Conservation (phyloP, 2,888 invertebrate species). For the Cheilosia vernalis region DNA sequence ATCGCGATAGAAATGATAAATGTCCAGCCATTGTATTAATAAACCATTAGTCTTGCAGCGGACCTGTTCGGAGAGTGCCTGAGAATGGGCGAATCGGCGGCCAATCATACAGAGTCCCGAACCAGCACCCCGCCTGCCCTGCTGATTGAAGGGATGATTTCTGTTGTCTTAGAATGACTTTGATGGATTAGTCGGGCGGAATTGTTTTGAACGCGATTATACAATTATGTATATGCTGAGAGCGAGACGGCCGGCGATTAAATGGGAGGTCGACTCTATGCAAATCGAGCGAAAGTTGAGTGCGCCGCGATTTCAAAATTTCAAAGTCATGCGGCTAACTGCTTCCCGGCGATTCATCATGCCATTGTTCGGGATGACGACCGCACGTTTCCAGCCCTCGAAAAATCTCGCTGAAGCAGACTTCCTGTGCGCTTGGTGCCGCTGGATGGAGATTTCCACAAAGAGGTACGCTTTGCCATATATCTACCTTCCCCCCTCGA, state of each 20-base stretch:
- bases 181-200: slow-evolving; percentile 69
- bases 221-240: not conserved
- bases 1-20: slow-evolving; percentile 74
- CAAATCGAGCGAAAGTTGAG: slow-evolving; percentile 62
- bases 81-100: slow-evolving; percentile 42
- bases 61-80: not conserved
- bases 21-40: slow-evolving; percentile 74
- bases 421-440: slow-evolving; percentile 35
- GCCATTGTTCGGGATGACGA: slow-evolving; percentile 43
- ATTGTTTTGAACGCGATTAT: slow-evolving; percentile 25
- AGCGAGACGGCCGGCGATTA: slow-evolving; percentile 11
- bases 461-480: slow-evolving; percentile 13
- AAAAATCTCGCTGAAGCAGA: slow-evolving; percentile 42
- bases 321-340: slow-evolving; percentile 41
- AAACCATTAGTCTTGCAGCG: slow-evolving; percentile 70
- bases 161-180: slow-evolving; percentile 74
- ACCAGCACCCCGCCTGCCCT: not conserved
- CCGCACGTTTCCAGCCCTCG: slow-evolving; percentile 40
- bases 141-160: slow-evolving; percentile 71
- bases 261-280: slow-evolving; percentile 30
- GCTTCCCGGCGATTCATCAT: slow-evolving; percentile 48
- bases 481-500: not conserved
- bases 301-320: slow-evolving; percentile 39
- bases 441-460: slow-evolving; percentile 3
- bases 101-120: not conserved